A percentile compares a stretch with the other conserved stretches of the same genome.
These are phyloP conservation scores for Myotis yumanensis DNA, from an alignment of 2,113 vertebrate genomes.

Conservation along the genomic window DNA sequence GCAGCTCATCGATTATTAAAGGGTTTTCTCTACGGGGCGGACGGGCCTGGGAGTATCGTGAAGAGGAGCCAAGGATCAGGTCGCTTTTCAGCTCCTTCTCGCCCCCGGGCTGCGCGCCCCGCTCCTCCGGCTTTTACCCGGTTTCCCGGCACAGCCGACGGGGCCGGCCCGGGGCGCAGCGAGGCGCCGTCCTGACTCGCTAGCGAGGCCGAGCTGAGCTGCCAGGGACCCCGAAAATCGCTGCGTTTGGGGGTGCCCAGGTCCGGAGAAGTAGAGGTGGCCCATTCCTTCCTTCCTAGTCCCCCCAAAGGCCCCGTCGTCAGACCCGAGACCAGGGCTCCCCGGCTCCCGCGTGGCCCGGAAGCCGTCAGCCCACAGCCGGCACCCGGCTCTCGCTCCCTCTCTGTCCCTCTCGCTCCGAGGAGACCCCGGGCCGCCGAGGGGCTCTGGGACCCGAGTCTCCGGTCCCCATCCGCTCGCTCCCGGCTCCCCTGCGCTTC, in stretches of 20 bases:
- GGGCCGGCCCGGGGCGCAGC: too few relatives aligned
- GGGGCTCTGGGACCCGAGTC: accelerated
- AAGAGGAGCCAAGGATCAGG: neutral
- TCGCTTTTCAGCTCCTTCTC: neutral
- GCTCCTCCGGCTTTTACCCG: neutral
- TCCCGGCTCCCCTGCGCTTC: neutral
- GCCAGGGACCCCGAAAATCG: neutral
- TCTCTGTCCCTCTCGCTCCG: too few relatives aligned
- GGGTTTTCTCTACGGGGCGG: neutral
- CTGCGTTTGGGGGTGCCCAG: neutral
- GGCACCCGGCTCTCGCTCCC: neutral
- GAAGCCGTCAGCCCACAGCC: accelerated
- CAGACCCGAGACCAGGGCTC: neutral
- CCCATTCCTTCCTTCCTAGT: neutral
- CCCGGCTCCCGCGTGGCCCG: neutral
- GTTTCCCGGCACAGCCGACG: neutral
- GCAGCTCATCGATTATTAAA: neutral
- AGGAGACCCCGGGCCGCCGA: neutral
- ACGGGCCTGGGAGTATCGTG: neutral
- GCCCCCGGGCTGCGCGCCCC: neutral
- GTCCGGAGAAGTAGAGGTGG: neutral
- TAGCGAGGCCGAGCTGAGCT: neutral
- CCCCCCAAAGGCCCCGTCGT: neutral
- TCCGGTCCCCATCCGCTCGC: neutral
- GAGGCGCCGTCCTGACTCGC: too few relatives aligned